A percentile compares a stretch with the other conserved stretches of the same genome.
Conservation (phyloP, 2,113 vertebrate species). For the Paracanthobrama guichenoti region DNA sequence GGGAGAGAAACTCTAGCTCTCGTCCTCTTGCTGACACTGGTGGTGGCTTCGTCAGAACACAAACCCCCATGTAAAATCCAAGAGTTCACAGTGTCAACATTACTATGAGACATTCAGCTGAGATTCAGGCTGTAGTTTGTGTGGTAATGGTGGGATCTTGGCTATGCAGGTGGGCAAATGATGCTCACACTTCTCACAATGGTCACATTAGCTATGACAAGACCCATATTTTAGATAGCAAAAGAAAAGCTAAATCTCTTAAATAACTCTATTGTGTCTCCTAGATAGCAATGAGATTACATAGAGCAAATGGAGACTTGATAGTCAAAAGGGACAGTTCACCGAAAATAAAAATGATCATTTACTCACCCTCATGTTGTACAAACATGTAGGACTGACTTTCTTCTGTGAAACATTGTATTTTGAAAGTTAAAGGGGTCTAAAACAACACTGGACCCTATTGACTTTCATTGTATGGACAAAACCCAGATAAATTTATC, state of each 20-base stretch:
- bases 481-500: no score
- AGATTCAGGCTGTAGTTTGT: not conserved
- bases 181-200: not conserved
- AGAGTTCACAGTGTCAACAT: not conserved
- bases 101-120: conserved; percentile 8
- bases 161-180: not conserved
- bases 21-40: conserved; percentile 31
- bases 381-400: no score
- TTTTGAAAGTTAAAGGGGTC: no score
- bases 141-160: not conserved
- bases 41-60: conserved; percentile 3
- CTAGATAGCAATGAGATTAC: not conserved
- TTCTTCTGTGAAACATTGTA: no score
- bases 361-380: no score
- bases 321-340: not conserved
- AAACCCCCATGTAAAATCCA: conserved; percentile 23
- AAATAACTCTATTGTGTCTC: not conserved
- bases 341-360: no score
- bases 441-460: no score
- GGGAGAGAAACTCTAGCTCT: conserved; percentile 35
- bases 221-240: not conserved
- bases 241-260: not conserved
- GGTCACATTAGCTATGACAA: not conserved
- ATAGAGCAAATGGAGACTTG: not conserved
- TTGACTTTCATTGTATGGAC: no score